Conservation (phyloP, 2,113 vertebrate genomes). For the Pedionomus torquatus region DNA sequence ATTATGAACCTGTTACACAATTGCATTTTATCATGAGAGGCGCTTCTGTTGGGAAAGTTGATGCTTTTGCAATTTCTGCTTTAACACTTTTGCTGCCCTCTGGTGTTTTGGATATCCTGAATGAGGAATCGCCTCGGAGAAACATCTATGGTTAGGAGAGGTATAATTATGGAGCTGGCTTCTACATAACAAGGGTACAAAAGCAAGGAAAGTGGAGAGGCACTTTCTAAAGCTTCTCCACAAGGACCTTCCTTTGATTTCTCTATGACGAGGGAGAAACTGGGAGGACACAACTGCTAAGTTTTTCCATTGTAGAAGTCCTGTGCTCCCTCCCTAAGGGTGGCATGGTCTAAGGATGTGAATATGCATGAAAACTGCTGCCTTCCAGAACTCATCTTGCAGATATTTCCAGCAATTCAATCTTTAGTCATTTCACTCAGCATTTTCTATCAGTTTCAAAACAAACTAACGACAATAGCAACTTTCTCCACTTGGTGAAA, state of each 20-base stretch:
- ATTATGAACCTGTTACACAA: neutral
- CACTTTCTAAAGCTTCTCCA: neutral
- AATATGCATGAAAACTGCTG: neutral
- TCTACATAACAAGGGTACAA: neutral
- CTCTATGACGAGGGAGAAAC: neutral
- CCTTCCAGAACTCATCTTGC: slow-evolving; percentile 23
- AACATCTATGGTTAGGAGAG: neutral
- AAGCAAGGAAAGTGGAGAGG: neutral
- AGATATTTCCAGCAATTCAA: slow-evolving; percentile 61
- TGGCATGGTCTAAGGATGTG: neutral
- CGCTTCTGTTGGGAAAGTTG: neutral
- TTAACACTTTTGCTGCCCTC: slow-evolving; percentile 55
- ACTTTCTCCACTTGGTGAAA: slow-evolving; percentile 26
- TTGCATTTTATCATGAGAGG: neutral
- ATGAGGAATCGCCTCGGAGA: neutral
- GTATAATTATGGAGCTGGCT: neutral
- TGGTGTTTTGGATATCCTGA: slow-evolving; percentile 34
- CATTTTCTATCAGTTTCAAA: slow-evolving; percentile 53
- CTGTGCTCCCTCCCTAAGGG: neutral
- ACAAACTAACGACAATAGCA: slow-evolving; percentile 42
- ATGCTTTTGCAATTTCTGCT: neutral
- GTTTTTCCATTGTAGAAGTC: slow-evolving; percentile 14
- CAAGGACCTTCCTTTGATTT: neutral
- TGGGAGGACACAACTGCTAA: neutral
- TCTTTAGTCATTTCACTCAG: slow-evolving; percentile 8